A percentile compares a stretch with the other conserved stretches of the same genome.
These are phyloP conservation scores for Oenanthe melanoleuca DNA, from an alignment of 2,113 vertebrate genomes.

Conservation along the genomic window DNA sequence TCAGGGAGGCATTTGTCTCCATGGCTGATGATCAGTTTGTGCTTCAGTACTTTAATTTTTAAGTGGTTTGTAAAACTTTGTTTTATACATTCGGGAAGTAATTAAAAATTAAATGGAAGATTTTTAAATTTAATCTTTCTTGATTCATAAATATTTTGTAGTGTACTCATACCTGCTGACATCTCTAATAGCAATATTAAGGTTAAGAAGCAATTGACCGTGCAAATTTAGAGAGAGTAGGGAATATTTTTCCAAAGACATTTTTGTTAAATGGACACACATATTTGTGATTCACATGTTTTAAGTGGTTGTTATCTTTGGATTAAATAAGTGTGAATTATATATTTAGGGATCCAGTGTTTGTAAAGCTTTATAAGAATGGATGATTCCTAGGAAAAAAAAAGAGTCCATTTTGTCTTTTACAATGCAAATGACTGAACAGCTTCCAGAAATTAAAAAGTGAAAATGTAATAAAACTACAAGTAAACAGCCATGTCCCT, in stretches of 20 bases:
- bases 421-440: background rate
- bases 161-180: background rate
- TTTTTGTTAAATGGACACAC: background rate
- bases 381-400: background rate
- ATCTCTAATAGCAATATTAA: background rate
- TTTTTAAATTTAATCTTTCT: background rate
- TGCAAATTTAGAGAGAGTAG: background rate
- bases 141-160: background rate
- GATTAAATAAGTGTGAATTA: background rate
- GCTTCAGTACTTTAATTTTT: background rate
- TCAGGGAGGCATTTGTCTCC: background rate
- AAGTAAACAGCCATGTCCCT: slow-evolving; percentile 28
- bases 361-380: background rate
- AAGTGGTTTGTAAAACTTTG: background rate
- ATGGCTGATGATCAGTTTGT: background rate
- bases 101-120: background rate
- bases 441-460: slow-evolving; percentile 39
- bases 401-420: background rate
- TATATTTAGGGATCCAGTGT: background rate
- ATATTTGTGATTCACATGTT: background rate
- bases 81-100: background rate
- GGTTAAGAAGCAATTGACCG: background rate
- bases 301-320: background rate
- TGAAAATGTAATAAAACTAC: slow-evolving; percentile 29
- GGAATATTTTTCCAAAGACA: background rate